These are phyloP conservation scores for Brachirus orientalis DNA, from an alignment of 2,113 vertebrate species.

Conservation along the genomic window DNA sequence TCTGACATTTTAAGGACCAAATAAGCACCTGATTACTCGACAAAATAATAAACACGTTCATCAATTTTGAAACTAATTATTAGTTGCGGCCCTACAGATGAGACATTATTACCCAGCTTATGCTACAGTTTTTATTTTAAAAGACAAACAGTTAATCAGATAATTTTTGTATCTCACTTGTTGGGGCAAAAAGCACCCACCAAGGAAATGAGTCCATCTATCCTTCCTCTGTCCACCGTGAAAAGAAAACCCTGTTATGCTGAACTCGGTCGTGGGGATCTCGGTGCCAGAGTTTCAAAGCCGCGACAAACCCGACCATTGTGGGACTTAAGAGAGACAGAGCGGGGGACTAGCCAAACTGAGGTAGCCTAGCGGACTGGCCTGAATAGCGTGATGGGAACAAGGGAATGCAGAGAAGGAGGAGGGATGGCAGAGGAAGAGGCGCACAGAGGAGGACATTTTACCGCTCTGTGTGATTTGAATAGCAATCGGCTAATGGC, in stretches of 20 bases:
- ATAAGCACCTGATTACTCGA: too few species aligned
- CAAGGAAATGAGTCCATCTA: constrained; percentile 32
- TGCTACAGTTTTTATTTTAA: too few species aligned
- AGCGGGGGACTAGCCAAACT: constrained; percentile 37
- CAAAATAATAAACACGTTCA: too few species aligned
- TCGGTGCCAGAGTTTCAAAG: constrained; percentile 59
- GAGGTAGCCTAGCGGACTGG: constrained; percentile 41
- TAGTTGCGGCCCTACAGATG: too few species aligned
- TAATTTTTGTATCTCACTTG: neutral
- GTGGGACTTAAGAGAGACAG: constrained; percentile 45
- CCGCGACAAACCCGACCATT: constrained; percentile 67
- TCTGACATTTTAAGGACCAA: too few species aligned
- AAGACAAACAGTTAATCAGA: too few species aligned
- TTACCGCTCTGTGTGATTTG: constrained; percentile 57
- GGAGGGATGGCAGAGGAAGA: constrained; percentile 67
- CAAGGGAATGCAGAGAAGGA: constrained; percentile 31
- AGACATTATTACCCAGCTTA: too few species aligned
- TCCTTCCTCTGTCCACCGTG: constrained; percentile 32
- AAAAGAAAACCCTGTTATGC: constrained; percentile 43
- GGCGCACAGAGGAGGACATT: constrained; percentile 71
- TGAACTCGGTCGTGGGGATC: constrained; percentile 37
- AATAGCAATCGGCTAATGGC: constrained; percentile 63
- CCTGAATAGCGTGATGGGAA: constrained; percentile 52
- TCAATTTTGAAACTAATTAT: too few species aligned
- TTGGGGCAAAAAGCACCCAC: neutral